Conservation (phyloP, 1,140 invertebrate species). For the Rhagoletis pomonella region DNA sequence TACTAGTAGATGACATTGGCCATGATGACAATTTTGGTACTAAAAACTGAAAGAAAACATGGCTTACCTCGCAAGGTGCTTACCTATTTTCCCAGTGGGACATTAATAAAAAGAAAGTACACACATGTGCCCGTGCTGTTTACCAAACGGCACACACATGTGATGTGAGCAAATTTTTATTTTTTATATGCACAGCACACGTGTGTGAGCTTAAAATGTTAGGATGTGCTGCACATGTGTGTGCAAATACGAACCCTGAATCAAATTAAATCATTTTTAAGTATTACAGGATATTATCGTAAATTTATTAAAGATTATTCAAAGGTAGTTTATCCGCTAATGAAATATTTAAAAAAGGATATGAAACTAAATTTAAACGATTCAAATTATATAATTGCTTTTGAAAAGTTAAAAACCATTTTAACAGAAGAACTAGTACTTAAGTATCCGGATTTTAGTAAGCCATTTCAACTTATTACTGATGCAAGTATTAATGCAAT, state of each 20-base stretch:
- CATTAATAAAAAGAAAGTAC: not conserved
- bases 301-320: conserved; percentile 59
- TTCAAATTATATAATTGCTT: conserved; percentile 4
- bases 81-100: too few species aligned
- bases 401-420: not conserved
- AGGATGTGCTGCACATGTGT: too few species aligned
- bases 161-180: too few species aligned
- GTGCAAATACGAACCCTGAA: not conserved
- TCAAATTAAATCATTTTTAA: conserved; percentile 58
- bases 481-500: conserved; percentile 58
- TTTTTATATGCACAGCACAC: too few species aligned
- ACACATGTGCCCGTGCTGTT: too few species aligned
- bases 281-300: conserved; percentile 55
- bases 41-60: too few species aligned
- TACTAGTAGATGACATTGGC: too few species aligned
- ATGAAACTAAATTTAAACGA: conserved; percentile 53
- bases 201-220: too few species aligned
- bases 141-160: too few species aligned
- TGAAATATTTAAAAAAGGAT: conserved; percentile 58
- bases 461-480: not conserved
- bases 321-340: conserved; percentile 54
- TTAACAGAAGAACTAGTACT: not conserved
- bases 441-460: not conserved
- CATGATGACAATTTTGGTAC: too few species aligned
- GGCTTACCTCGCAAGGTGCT: too few species aligned